Percentiles rank a stretch among this genome's conserved stretches.
Conservation (phyloP, 2,888 invertebrate species). For the Caenorhabditis panamensis region DNA sequence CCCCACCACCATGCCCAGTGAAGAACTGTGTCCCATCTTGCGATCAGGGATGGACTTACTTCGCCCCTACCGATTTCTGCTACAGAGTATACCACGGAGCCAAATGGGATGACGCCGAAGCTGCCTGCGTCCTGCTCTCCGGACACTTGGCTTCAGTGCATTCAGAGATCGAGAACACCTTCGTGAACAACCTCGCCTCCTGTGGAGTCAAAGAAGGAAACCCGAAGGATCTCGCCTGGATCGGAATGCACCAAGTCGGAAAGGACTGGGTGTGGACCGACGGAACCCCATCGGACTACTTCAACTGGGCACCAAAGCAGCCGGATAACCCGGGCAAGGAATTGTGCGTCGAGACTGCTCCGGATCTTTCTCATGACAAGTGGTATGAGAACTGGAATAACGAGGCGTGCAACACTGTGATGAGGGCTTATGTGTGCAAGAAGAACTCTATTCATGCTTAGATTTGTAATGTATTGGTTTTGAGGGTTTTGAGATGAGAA, state of each 20-base stretch:
- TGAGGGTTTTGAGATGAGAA: neutral
- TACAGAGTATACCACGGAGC: conserved; percentile 50
- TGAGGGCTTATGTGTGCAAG: conserved; percentile 61
- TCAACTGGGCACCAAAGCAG: conserved; percentile 63
- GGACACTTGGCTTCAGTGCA: conserved; percentile 57
- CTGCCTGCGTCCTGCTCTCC: conserved; percentile 44
- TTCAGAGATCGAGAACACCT: conserved; percentile 57
- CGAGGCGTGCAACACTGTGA: conserved; percentile 42
- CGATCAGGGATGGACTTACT: conserved; percentile 63
- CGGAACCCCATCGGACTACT: conserved; percentile 55
- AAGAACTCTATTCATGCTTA: conserved; percentile 45
- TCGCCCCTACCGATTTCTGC: conserved; percentile 53
- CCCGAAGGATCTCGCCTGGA: conserved; percentile 59
- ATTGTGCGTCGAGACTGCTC: conserved; percentile 62
- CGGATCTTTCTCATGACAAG: conserved; percentile 60
- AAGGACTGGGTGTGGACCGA: conserved; percentile 64
- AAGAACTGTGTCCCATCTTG: conserved; percentile 56
- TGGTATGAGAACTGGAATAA: conserved; percentile 67
- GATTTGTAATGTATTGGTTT: neutral
- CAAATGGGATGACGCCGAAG: conserved; percentile 62
- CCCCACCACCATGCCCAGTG: conserved; percentile 52
- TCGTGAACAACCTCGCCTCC: conserved; percentile 56
- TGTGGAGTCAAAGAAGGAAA: conserved; percentile 61
- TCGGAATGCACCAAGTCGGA: conserved; percentile 54
- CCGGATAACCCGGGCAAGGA: conserved; percentile 62